Evolutionary conservation across 2,888 invertebrate species (phyloP).

Genomic region (Thymelicus sylvestris): DNA sequence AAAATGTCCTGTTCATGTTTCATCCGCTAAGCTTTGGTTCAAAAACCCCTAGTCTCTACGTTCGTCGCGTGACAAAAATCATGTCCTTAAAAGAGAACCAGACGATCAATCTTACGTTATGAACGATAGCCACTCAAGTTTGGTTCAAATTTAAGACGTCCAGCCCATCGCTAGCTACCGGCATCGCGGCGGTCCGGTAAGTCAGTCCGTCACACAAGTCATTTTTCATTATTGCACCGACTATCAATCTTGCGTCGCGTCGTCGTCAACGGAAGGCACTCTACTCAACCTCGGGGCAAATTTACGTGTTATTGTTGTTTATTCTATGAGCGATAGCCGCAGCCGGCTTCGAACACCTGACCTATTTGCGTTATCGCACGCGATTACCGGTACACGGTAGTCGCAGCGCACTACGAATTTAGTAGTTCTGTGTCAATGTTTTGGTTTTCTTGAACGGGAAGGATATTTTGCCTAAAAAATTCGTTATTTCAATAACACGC

Average conservation of each 20-base stretch:
- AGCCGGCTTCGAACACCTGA: constrained; percentile 60
- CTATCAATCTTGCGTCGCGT: constrained; percentile 72
- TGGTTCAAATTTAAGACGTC: constrained; percentile 1
- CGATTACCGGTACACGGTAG: constrained; percentile 39
- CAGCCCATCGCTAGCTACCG: constrained; percentile 7
- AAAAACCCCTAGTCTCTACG: neutral
- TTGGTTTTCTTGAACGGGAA: neutral
- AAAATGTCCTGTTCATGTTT: neutral
- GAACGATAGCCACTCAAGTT: constrained; percentile 1
- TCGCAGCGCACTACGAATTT: constrained; percentile 6
- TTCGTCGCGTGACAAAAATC: constrained; percentile 1
- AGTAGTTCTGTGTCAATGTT: neutral
- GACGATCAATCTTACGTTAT: constrained; percentile 12
- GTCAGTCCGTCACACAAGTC: constrained; percentile 55
- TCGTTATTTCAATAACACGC: no score
- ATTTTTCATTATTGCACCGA: constrained; percentile 79
- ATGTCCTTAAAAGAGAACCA: constrained; percentile 2
- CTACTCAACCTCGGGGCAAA: constrained; percentile 71
- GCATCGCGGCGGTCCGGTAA: neutral
- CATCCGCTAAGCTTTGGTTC: neutral
- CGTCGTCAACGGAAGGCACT: constrained; percentile 74
- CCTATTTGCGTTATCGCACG: constrained; percentile 63
- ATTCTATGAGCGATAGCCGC: constrained; percentile 72
- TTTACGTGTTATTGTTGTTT: constrained; percentile 71
- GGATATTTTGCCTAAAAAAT: no score